These are phyloP conservation scores for Phragmatobia fuliginosa DNA, from an alignment of 2,888 invertebrate species.

Conservation along the genomic window DNA sequence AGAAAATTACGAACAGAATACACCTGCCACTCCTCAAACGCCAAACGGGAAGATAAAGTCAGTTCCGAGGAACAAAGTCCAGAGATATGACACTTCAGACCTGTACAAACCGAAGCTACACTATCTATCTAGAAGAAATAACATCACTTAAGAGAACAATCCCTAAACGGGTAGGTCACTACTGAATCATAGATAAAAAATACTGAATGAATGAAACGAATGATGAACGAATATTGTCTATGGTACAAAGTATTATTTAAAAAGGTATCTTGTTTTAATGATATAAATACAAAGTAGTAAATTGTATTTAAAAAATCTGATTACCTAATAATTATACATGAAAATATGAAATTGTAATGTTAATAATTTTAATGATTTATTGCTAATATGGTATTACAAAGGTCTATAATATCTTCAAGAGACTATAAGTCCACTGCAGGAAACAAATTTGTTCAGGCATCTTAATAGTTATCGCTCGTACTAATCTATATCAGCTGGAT, in stretches of 20 bases:
- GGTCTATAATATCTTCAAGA: no score
- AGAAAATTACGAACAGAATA: conserved; percentile 78
- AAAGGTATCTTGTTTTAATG: background rate
- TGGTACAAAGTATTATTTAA: conserved; percentile 17
- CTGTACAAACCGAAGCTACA: conserved; percentile 81
- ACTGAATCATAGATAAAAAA: conserved; percentile 5
- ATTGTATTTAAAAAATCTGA: background rate
- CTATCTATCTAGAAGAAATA: conserved; percentile 76
- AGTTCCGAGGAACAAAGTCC: conserved; percentile 64
- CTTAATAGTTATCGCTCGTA: no score
- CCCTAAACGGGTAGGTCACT: conserved; percentile 10
- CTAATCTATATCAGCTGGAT: no score
- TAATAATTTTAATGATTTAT: background rate
- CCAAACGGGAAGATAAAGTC: conserved; percentile 71
- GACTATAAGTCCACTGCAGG: no score
- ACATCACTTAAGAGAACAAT: conserved; percentile 63
- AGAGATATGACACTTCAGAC: conserved; percentile 78
- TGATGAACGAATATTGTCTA: conserved; percentile 12
- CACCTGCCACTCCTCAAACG: conserved; percentile 44
- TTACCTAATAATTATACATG: background rate
- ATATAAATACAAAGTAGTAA: conserved; percentile 6
- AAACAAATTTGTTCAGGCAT: no score
- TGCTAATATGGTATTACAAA: background rate
- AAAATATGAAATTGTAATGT: background rate
- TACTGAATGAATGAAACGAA: conserved; percentile 11